Conservation (phyloP, 2,888 invertebrate species). For the Helobdella robusta region DNA sequence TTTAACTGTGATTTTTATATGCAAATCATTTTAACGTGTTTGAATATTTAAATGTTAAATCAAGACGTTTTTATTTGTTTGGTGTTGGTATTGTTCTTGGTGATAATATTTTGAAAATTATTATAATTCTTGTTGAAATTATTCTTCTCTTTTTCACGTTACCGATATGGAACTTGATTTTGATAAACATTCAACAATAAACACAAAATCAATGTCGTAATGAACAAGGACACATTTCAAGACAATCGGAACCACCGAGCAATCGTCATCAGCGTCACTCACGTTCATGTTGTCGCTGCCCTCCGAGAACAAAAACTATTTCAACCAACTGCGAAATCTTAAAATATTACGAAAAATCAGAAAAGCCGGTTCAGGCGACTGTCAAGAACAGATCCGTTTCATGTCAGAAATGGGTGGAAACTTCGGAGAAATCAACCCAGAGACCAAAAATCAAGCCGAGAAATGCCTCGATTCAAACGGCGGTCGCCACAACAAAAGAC, state of each 20-base stretch:
- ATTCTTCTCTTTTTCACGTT: too few relatives aligned
- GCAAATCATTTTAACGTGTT: too few relatives aligned
- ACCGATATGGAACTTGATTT: too few relatives aligned
- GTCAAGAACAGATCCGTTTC: neutral
- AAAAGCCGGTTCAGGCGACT: conserved; percentile 2
- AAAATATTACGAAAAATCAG: neutral
- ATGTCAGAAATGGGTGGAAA: conserved; percentile 10
- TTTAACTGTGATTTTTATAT: too few relatives aligned
- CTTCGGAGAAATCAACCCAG: conserved; percentile 4
- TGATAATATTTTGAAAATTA: too few relatives aligned
- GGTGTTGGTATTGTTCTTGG: too few relatives aligned
- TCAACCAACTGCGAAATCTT: neutral
- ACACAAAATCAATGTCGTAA: too few relatives aligned
- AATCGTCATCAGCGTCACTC: neutral
- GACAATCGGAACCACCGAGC: neutral
- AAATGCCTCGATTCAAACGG: conserved; percentile 5
- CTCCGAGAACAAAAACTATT: neutral
- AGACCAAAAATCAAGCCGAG: neutral
- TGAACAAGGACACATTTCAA: neutral
- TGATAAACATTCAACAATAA: too few relatives aligned
- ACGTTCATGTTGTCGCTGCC: neutral
- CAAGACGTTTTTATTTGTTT: too few relatives aligned
- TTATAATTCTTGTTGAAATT: too few relatives aligned
- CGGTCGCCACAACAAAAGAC: neutral
- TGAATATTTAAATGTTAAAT: too few relatives aligned